Conservation (phyloP, 2,113 vertebrate genomes). For the Burhinus bistriatus region DNA sequence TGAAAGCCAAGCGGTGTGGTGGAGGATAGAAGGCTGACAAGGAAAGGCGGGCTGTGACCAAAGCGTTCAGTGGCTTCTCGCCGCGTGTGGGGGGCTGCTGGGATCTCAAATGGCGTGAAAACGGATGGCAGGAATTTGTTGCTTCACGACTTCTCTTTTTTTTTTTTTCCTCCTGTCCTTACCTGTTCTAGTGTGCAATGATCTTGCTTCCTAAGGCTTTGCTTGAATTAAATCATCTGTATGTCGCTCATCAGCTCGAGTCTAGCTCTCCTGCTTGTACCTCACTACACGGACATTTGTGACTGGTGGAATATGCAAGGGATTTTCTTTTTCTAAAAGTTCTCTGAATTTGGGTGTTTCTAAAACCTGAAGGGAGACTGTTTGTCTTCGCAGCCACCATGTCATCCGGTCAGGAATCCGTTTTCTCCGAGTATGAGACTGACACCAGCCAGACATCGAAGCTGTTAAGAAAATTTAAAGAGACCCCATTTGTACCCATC, state of each 20-base stretch:
- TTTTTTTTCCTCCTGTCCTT: background rate
- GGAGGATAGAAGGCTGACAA: background rate
- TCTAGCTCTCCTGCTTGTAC: background rate
- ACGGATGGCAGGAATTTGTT: background rate
- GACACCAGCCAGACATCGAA: constrained; percentile 45
- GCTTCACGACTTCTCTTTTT: background rate
- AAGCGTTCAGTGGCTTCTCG: background rate
- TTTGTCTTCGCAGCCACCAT: constrained; percentile 34
- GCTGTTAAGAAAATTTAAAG: constrained; percentile 45
- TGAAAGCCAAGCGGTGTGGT: rapidly evolving
- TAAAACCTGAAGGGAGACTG: background rate
- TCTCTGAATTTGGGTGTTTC: background rate
- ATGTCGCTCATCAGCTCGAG: rapidly evolving
- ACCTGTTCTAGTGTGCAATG: background rate
- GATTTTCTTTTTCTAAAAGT: background rate
- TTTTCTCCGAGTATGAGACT: background rate
- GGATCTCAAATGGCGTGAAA: background rate
- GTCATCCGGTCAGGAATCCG: background rate
- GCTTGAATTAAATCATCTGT: background rate
- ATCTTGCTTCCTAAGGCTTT: background rate
- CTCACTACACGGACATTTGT: rapidly evolving
- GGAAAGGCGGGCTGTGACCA: background rate
- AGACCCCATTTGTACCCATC: constrained; percentile 11
- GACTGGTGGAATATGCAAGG: rapidly evolving
- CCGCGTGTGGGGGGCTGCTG: too few relatives aligned